These are phyloP conservation scores for Brotula barbata DNA, from an alignment of 2,797 vertebrate genomes.

Conservation along the genomic window DNA sequence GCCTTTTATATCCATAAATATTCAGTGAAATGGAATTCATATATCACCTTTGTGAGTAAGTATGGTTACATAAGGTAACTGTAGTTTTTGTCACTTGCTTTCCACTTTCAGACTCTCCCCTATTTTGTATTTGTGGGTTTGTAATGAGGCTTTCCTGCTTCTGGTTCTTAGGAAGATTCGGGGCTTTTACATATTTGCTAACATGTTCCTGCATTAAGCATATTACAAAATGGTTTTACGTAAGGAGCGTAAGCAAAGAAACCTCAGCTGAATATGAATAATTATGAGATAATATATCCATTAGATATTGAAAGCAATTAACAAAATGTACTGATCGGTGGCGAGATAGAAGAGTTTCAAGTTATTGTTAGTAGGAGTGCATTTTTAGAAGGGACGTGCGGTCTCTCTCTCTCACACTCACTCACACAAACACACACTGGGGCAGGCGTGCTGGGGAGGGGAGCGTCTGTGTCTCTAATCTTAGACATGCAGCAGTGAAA, in stretches of 20 bases:
- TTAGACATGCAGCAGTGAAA: conserved; percentile 63
- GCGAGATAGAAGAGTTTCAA: too few species aligned
- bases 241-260: neutral
- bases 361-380: neutral
- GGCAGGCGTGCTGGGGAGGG: conserved; percentile 44
- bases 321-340: conserved; percentile 5
- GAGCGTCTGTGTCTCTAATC: conserved; percentile 66
- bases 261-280: neutral
- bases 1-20: too few species aligned
- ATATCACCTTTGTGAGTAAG: too few species aligned
- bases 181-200: too few species aligned
- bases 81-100: too few species aligned
- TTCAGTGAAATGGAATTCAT: too few species aligned
- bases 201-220: too few species aligned
- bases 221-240: neutral
- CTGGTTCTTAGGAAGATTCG: too few species aligned
- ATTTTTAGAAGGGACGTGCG: neutral
- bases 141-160: neutral
- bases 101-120: too few species aligned
- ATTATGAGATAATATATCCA: too few species aligned
- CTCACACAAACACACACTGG: conserved; percentile 18
- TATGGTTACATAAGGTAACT: too few species aligned
- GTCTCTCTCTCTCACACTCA: conserved; percentile 1
- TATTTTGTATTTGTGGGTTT: too few species aligned
- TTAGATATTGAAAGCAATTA: conserved; percentile 6